Conservation (phyloP, 2,797 vertebrate species). For the Meriones psammophilus region DNA sequence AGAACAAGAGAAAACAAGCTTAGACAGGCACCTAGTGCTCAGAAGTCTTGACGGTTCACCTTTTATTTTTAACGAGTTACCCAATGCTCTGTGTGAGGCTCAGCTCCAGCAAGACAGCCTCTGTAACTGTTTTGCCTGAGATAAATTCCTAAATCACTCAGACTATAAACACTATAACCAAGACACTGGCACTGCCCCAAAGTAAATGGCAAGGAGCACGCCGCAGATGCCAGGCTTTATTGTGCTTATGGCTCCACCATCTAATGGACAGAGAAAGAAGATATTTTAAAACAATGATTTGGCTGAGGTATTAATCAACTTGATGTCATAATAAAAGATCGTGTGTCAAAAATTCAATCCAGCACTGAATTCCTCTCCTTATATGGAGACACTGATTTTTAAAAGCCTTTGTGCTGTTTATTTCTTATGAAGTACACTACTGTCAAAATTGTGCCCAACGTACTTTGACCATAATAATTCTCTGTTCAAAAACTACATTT, state of each 20-base stretch:
- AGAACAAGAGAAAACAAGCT: neutral
- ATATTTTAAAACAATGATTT: constrained; percentile 70
- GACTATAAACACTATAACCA: constrained; percentile 33
- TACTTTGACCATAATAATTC: constrained; percentile 57
- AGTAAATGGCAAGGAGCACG: neutral
- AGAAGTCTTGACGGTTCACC: neutral
- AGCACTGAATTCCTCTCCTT: constrained; percentile 69
- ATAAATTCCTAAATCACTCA: constrained; percentile 41
- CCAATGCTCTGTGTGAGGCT: constrained; percentile 34
- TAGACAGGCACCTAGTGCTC: neutral
- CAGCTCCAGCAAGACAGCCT: constrained; percentile 58
- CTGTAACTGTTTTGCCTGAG: neutral
- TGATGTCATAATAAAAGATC: constrained; percentile 79
- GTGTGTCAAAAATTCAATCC: constrained; percentile 72
- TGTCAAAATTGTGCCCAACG: constrained; percentile 24
- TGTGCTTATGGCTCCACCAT: constrained; percentile 23
- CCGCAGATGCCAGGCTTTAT: neutral
- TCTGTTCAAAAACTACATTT: constrained; percentile 61
- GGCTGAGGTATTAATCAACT: constrained; percentile 71
- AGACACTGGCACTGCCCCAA: constrained; percentile 48
- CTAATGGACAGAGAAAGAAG: constrained; percentile 70
- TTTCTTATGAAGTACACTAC: constrained; percentile 23
- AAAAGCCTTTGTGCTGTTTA: constrained; percentile 17
- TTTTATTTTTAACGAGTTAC: constrained; percentile 19
- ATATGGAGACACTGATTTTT: constrained; percentile 58